phyloP scores from a whole-genome alignment of 2,797 vertebrate species.

The Jordanella pulchra region DNA sequence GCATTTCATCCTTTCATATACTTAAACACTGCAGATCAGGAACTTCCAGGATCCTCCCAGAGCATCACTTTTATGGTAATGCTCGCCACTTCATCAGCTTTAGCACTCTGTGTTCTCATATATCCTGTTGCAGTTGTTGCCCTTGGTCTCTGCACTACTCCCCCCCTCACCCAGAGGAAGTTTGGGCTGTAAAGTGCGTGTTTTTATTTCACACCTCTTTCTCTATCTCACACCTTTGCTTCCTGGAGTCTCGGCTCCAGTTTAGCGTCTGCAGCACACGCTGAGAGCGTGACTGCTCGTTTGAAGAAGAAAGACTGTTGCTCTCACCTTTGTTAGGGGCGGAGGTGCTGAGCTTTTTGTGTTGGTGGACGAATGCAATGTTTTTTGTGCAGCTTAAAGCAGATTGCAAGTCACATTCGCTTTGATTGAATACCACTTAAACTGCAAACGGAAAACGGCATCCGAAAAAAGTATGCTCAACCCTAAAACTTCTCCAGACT shows the following conservation, averaged over 20 bases:
- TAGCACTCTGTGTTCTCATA: conserved; percentile 21
- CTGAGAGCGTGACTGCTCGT: conserved; percentile 5
- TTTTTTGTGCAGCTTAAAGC: neutral
- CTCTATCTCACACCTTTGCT: conserved; percentile 62
- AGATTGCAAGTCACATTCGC: neutral
- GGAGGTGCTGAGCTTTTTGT: neutral
- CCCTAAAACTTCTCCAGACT: neutral
- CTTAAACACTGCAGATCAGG: conserved; percentile 1
- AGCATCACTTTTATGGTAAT: conserved; percentile 34
- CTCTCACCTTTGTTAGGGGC: conserved; percentile 4
- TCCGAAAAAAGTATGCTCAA: too few relatives aligned
- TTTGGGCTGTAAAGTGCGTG: conserved; percentile 69
- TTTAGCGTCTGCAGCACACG: conserved; percentile 30
- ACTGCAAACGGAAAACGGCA: too few relatives aligned
- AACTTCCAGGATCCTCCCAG: conserved; percentile 2
- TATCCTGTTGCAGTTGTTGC: conserved; percentile 31
- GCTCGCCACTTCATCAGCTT: neutral
- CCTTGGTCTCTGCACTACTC: conserved; percentile 20
- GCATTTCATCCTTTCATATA: conserved; percentile 21
- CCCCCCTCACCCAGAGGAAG: conserved; percentile 64
- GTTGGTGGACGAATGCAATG: neutral
- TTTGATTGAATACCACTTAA: neutral
- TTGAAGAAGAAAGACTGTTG: neutral
- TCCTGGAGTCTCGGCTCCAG: conserved; percentile 65
- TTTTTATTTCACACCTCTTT: conserved; percentile 72